A percentile compares a stretch with the other conserved stretches of the same genome.
phyloP scores from a whole-genome alignment of 2,797 vertebrate genomes.

The Gorsachius magnificus region DNA sequence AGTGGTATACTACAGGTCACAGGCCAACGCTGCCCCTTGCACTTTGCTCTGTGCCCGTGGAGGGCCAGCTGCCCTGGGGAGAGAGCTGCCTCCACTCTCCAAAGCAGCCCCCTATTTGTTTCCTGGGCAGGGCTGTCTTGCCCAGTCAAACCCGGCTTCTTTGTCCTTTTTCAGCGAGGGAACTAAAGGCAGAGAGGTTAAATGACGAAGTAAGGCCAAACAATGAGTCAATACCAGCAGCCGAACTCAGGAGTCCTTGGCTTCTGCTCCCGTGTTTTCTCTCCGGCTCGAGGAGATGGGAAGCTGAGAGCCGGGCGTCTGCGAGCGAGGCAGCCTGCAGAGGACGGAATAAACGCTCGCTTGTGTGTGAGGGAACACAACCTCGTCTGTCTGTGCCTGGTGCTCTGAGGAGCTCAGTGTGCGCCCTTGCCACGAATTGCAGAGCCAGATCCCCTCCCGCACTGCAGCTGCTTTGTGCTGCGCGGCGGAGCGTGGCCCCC shows the following conservation, averaged over 20 bases:
- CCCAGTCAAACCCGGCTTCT: not conserved
- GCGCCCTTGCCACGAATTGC: not conserved
- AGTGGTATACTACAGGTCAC: not conserved
- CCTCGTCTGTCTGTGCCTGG: not conserved
- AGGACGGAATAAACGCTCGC: not conserved
- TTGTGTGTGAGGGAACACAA: slow-evolving; percentile 10
- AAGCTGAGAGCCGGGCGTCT: not conserved
- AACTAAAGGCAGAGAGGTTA: not conserved
- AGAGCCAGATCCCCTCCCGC: not conserved
- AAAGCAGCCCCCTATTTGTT: accelerated
- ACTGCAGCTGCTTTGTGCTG: slow-evolving; percentile 14
- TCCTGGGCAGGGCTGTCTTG: not conserved
- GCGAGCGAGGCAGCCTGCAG: not conserved
- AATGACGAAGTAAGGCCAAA: not conserved
- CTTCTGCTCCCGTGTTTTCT: not conserved
- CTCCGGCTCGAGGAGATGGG: not conserved
- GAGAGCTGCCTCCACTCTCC: not conserved
- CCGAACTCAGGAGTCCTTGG: not conserved
- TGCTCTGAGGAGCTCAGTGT: not conserved
- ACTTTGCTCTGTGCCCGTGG: not conserved
- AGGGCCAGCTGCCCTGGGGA: not conserved
- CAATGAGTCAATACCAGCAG: not conserved
- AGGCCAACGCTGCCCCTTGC: not conserved
- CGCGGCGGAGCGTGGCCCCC: not conserved
- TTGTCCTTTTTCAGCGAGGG: not conserved